Evolutionary conservation across 2,797 vertebrate species (phyloP).

Genomic region (Champsocephalus gunnari): DNA sequence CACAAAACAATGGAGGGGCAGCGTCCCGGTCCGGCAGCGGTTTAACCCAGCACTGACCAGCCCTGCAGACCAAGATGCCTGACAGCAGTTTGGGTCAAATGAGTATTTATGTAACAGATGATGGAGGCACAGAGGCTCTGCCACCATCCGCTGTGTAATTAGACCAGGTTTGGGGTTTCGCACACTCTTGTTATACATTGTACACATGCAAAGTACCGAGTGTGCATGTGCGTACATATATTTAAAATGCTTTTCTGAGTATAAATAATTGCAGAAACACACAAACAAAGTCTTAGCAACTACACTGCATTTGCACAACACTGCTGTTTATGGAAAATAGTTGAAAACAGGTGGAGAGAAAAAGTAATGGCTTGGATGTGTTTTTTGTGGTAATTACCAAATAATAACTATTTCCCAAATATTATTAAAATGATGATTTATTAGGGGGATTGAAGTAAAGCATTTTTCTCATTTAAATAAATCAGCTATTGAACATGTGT

Average conservation of each 20-base stretch:
- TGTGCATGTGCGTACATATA: not conserved
- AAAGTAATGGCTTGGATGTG: slow-evolving; percentile 57
- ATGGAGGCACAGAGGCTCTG: slow-evolving; percentile 50
- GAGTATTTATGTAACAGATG: slow-evolving; percentile 72
- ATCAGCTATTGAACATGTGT: slow-evolving; percentile 34
- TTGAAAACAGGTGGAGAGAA: slow-evolving; percentile 26
- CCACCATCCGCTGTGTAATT: slow-evolving; percentile 63
- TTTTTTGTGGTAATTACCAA: slow-evolving; percentile 51
- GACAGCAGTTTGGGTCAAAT: slow-evolving; percentile 68
- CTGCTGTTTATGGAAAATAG: slow-evolving; percentile 43
- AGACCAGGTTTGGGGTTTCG: slow-evolving; percentile 40
- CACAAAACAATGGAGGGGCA: slow-evolving; percentile 64
- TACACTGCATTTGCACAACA: not conserved
- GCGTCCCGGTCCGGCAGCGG: slow-evolving; percentile 35
- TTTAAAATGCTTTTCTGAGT: slow-evolving; percentile 2
- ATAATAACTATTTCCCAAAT: slow-evolving; percentile 39
- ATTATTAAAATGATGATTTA: slow-evolving; percentile 69
- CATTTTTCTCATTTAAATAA: slow-evolving; percentile 55
- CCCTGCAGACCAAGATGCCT: slow-evolving; percentile 51
- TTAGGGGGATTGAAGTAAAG: slow-evolving; percentile 49
- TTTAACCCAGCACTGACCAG: slow-evolving; percentile 64
- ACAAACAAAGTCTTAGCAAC: slow-evolving; percentile 7
- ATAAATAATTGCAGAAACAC: not conserved
- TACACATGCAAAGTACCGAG: not conserved
- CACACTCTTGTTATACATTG: slow-evolving; percentile 18